Percentiles rank a stretch among this genome's conserved stretches.
These are phyloP conservation scores for Sinocyclocheilus anshuiensis DNA, from an alignment of 2,113 vertebrate genomes.

Conservation along the genomic window DNA sequence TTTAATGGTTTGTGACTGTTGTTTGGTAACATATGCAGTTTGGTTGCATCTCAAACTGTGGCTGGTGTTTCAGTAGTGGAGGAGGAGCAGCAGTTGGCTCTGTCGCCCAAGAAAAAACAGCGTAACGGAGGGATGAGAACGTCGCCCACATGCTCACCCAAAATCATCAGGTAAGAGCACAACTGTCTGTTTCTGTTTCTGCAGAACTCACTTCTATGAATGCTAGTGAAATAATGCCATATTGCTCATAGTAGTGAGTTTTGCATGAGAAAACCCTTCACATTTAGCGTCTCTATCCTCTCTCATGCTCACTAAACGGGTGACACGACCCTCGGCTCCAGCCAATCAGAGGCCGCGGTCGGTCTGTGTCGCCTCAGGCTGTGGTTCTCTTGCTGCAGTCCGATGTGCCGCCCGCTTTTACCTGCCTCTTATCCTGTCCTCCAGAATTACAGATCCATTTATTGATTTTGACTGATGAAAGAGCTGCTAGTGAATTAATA, in stretches of 20 bases:
- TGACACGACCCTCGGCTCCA: neutral
- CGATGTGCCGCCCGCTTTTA: conserved; percentile 50
- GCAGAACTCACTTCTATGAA: neutral
- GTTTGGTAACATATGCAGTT: neutral
- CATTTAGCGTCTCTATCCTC: neutral
- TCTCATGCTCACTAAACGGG: neutral
- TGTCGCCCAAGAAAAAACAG: conserved; percentile 98
- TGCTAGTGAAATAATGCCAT: neutral
- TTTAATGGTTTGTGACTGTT: no score
- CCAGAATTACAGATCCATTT: conserved; percentile 86
- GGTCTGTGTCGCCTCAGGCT: neutral
- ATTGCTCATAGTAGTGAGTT: no score
- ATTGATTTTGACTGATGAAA: conserved; percentile 92
- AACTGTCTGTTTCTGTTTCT: neutral
- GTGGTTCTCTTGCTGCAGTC: neutral
- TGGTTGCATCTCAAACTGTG: neutral
- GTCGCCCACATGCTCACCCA: conserved; percentile 93
- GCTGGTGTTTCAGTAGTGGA: conserved; percentile 87
- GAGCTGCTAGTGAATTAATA: conserved; percentile 72
- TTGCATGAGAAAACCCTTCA: no score
- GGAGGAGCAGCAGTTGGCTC: conserved; percentile 86
- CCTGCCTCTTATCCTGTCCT: conserved; percentile 98
- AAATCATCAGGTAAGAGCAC: conserved; percentile 86
- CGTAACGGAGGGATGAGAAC: conserved; percentile 94
- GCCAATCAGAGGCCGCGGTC: conserved; percentile 1